Conservation (phyloP, 1,140 invertebrate species). For the Popillia japonica region DNA sequence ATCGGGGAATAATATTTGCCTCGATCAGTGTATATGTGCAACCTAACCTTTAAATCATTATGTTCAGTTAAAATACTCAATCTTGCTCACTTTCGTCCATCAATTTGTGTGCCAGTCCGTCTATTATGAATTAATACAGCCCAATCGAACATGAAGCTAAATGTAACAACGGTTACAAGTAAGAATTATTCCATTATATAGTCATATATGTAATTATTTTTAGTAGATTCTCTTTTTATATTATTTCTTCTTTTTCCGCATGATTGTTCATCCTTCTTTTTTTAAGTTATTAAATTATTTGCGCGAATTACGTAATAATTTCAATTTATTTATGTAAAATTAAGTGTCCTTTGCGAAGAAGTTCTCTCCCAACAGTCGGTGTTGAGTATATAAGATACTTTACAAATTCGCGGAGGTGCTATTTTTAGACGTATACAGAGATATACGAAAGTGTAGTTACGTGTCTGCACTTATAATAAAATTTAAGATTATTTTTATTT, state of each 20-base stretch:
- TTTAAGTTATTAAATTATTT: no score
- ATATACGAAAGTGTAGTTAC: background rate
- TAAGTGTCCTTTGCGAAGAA: background rate
- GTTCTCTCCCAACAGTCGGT: background rate
- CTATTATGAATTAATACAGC: background rate
- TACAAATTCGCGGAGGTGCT: background rate
- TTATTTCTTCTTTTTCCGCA: background rate
- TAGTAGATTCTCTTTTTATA: background rate
- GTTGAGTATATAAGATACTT: constrained; percentile 5
- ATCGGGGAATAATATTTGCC: constrained; percentile 7
- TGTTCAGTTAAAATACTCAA: constrained; percentile 12
- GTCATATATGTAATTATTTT: background rate
- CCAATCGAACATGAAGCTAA: constrained; percentile 17
- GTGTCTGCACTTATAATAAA: no score
- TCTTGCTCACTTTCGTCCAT: background rate
- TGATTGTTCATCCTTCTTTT: no score
- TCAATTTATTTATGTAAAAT: constrained; percentile 13
- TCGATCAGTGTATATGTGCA: background rate
- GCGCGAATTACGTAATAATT: constrained; percentile 24
- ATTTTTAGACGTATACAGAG: background rate
- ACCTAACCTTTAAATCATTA: constrained; percentile 17
- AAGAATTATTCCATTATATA: constrained; percentile 6
- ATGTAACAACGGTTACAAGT: constrained; percentile 26
- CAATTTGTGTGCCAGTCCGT: background rate
- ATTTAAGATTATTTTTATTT: no score